Percentiles rank a stretch among this genome's conserved stretches.
phyloP scores from a whole-genome alignment of 2,797 vertebrate genomes.

The Gila robusta region DNA sequence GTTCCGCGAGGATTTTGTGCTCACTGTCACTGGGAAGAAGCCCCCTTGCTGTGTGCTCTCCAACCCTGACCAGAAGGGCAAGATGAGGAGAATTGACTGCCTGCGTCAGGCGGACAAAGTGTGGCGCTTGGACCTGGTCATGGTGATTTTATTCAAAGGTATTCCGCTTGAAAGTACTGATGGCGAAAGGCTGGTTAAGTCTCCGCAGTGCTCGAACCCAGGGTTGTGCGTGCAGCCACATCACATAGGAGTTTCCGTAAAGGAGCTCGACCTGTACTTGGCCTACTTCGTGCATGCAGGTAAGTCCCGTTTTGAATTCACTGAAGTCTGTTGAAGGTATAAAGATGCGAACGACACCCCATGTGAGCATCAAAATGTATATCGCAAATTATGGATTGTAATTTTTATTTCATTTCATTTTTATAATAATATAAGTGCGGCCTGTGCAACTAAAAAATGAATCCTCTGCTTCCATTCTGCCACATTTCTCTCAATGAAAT shows the following conservation, averaged over 20 bases:
- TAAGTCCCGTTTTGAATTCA: constrained; percentile 74
- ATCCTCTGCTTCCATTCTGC: constrained; percentile 50
- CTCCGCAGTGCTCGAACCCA: constrained; percentile 96
- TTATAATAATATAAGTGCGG: constrained; percentile 22
- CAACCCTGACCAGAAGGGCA: constrained; percentile 99
- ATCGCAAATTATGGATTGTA: not conserved
- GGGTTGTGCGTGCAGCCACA: constrained; percentile 98
- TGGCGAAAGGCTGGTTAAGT: constrained; percentile 97
- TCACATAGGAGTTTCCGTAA: constrained; percentile 99
- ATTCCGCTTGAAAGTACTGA: constrained; percentile 99
- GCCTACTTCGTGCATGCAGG: constrained; percentile 98
- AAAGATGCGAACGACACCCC: not conserved
- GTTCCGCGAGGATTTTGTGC: constrained; percentile 99
- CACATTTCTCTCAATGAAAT: constrained; percentile 44
- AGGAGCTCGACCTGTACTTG: constrained; percentile 99
- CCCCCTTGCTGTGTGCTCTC: constrained; percentile 97
- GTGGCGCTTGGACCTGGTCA: constrained; percentile 99
- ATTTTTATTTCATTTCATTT: not conserved
- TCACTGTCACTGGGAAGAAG: constrained; percentile 98
- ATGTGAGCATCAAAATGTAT: not conserved
- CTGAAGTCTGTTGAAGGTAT: not conserved
- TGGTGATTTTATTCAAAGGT: constrained; percentile 99
- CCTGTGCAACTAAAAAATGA: not conserved
- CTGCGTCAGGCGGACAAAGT: constrained; percentile 99
- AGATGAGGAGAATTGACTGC: constrained; percentile 99